phyloP scores from a whole-genome alignment of 2,113 vertebrate genomes.

The Mellivora capensis region DNA sequence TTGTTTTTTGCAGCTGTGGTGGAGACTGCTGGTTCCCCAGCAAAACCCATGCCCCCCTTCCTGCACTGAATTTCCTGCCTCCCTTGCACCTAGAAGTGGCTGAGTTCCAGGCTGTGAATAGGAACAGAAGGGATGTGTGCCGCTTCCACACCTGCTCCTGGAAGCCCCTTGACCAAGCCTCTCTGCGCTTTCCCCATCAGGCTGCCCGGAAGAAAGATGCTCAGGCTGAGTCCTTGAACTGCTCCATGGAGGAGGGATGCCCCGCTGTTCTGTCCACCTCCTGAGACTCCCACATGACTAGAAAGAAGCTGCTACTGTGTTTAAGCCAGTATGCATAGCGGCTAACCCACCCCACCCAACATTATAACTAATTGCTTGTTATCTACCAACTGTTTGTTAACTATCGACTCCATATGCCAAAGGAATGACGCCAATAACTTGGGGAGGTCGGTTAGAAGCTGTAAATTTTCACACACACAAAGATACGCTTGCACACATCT shows the following conservation, averaged over 20 bases:
- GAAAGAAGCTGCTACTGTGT: background rate
- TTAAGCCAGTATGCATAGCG: background rate
- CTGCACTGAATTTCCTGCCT: background rate
- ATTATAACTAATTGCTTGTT: background rate
- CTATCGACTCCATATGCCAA: background rate
- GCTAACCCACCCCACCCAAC: background rate
- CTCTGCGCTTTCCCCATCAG: no score
- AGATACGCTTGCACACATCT: background rate
- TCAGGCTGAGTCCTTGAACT: background rate
- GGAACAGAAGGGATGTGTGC: background rate
- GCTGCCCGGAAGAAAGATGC: background rate
- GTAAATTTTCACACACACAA: background rate
- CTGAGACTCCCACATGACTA: background rate
- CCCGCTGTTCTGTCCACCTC: background rate
- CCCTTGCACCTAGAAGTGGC: background rate
- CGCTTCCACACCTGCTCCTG: background rate
- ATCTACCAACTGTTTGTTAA: background rate
- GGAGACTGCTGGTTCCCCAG: background rate
- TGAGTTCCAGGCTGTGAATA: background rate
- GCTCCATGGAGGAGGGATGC: background rate
- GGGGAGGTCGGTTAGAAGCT: background rate
- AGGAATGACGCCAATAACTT: background rate
- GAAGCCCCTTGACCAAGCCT: background rate
- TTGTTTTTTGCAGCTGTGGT: background rate
- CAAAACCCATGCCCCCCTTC: background rate